Percentiles rank a stretch among this genome's conserved stretches.
Conservation (phyloP, 2,797 vertebrate genomes). For the Pampus argenteus region DNA sequence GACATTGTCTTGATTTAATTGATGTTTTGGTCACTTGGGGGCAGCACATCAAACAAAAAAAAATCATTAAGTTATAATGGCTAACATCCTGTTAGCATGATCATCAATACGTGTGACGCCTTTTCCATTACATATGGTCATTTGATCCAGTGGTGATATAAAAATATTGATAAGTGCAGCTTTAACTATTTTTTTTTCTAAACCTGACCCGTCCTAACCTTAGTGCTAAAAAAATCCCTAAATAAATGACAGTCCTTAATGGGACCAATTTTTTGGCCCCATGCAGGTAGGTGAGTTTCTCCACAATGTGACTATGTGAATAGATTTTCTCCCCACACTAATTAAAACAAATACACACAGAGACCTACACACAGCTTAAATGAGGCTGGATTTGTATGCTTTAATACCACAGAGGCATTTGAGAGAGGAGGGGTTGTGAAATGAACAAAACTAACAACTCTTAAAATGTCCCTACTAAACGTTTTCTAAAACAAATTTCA, state of each 20-base stretch:
- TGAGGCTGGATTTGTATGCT: not conserved
- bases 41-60: constrained; percentile 3
- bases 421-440: not conserved
- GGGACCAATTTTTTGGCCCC: not conserved
- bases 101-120: not conserved
- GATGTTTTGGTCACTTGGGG: not conserved
- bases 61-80: not conserved
- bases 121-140: not conserved
- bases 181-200: not conserved
- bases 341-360: not conserved
- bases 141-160: not conserved
- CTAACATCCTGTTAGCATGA: not conserved
- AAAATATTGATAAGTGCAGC: not conserved
- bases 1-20: not conserved
- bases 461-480: not conserved
- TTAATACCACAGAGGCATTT: not conserved
- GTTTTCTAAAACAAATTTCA: not conserved
- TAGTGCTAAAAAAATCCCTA: no score
- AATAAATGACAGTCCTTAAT: not conserved
- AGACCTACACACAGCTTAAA: not conserved
- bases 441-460: not conserved
- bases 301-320: no score
- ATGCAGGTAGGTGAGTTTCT: no score
- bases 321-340: not conserved
- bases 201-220: not conserved